A percentile compares a stretch with the other conserved stretches of the same genome.
Evolutionary conservation across 1,140 invertebrate genomes (phyloP).

Genomic region (Drosophila melanogaster): DNA sequence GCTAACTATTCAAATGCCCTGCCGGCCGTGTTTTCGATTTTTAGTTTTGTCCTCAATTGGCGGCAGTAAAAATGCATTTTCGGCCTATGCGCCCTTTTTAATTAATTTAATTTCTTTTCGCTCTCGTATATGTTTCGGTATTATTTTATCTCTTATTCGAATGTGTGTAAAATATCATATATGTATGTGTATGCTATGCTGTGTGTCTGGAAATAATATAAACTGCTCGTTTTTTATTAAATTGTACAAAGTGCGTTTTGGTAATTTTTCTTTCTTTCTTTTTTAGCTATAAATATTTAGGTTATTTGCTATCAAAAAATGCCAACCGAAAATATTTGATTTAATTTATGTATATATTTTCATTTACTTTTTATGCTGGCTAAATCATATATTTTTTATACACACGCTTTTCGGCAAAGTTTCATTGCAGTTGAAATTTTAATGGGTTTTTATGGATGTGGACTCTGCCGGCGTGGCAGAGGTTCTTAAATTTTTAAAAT

Average conservation of each 20-base stretch:
- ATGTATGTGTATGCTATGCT: slow-evolving; percentile 50
- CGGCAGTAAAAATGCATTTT: slow-evolving; percentile 37
- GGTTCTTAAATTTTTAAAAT: slow-evolving; percentile 48
- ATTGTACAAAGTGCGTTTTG: slow-evolving; percentile 68
- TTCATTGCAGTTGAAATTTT: slow-evolving; percentile 42
- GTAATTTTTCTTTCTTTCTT: neutral
- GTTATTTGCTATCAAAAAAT: slow-evolving; percentile 62
- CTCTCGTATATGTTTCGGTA: slow-evolving; percentile 23
- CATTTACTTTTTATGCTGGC: slow-evolving; percentile 19
- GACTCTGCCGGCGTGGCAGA: slow-evolving; percentile 23
- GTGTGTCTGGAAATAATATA: slow-evolving; percentile 45
- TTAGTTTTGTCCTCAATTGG: slow-evolving; percentile 13
- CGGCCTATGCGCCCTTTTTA: slow-evolving; percentile 51
- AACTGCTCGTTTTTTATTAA: slow-evolving; percentile 47
- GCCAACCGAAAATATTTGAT: slow-evolving; percentile 49
- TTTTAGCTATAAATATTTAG: slow-evolving; percentile 52
- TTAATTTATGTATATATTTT: slow-evolving; percentile 46
- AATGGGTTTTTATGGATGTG: slow-evolving; percentile 40
- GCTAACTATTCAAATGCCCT: slow-evolving; percentile 49
- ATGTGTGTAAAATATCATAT: slow-evolving; percentile 52
- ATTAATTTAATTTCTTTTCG: slow-evolving; percentile 43
- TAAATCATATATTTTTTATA: slow-evolving; percentile 47
- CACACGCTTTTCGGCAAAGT: slow-evolving; percentile 33
- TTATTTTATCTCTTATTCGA: slow-evolving; percentile 27
- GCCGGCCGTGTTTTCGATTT: slow-evolving; percentile 10